Base-by-base conservation (phyloP, 1,140 invertebrate genomes). In the Caenorhabditis inopinata region DNA sequence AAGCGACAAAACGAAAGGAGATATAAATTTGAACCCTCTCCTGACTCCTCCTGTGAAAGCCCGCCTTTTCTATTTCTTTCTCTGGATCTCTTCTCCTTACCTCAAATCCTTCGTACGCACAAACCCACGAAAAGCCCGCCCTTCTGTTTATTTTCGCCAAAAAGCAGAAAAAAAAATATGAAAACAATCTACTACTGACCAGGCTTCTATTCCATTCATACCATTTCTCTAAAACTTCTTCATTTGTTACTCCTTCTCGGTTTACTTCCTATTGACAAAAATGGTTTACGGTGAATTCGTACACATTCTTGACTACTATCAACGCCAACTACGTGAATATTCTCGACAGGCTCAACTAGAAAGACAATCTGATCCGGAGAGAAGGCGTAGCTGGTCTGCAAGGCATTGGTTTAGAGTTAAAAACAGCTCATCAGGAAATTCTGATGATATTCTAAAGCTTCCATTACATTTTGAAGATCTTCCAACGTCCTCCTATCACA, bases 221-320 rank as follows among this genome's bases (percentile, higher is more conserved):
- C 29, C 7, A 25, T 7, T 25, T 25, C 29, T n/a, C n/a, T n/a
- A n/a, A n/a, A n/a, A n/a, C n/a, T n/a, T n/a, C n/a, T n/a, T n/a
- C n/a, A n/a, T n/a, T n/a, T n/a, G n/a, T n/a, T n/a, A n/a, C n/a
- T n/a, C n/a, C n/a, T 18, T 3, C n/a, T 42, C 14, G 5, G 5
- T 35, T 35, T 29, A n/a, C 73, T 25, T 9, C 9, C 29, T 25
- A 16, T n/a, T 7, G 9, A 7, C 12, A 29, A 45, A 45, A 35
- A 79, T 74, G 73, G 46, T 79, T 5, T 79, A 79, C 78, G 23
- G 32, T 45, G 78, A 79, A 79, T 49, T 79, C 18, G 73, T 79
- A 1, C 78, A 79, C 21, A 79, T 79, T 74, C 48, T 79, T n/a
- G 78, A 79, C 68, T 79, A 74, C 16, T 79, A 79, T 74, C 42